Base-by-base conservation (phyloP, 2,797 vertebrate species). In the Aldrovandia affinis region DNA sequence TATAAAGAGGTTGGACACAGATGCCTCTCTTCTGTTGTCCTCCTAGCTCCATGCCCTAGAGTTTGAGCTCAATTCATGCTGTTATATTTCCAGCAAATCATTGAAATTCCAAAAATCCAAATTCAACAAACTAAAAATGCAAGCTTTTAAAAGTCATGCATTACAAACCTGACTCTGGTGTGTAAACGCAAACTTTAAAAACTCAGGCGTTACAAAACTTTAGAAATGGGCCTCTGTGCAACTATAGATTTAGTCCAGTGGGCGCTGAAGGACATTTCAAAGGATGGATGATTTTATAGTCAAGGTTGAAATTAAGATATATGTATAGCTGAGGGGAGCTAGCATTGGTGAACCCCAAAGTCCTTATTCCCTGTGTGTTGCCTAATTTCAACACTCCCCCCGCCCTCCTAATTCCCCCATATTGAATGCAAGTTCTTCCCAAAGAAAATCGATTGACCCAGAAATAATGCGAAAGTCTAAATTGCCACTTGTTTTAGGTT, bases 211-310 rank as follows among this genome's bases (percentile, higher is more conserved):
- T 52, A 30, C 30, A 44, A 28, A 20, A 79, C 77, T 47, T 79
- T 20, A 47, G 73, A 10, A 77, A 77, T 25, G 42, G 73, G 42
- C 73, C 73, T 77, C 42, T 42, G 73, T 10, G 47, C 73, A 47
- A 14, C 42, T 25, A 33, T 36, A 42, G 73, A 47, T 77, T 77
- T 44, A 77, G 18, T 75, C 36, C 73, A 77, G 42, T 47, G 39
- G n/a, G 73, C 12, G 39, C 73, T 77, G 22, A 77, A 77, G 42
- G 73, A 70, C 81, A 87, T 90, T 90, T 92, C 84, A 84, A 79
- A 61, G 59, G 75, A 81, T 82, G 80, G 88, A 89, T 91, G 63
- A 85, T 84, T 87, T 86, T 86, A 52, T 79, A 73, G 84, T 89
- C 73, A 77, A 47, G 73, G 83, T 87, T 61, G 63, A 91, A 86